Evolutionary conservation across 2,797 vertebrate genomes (phyloP).

Genomic region (Sebastes steindachneri): DNA sequence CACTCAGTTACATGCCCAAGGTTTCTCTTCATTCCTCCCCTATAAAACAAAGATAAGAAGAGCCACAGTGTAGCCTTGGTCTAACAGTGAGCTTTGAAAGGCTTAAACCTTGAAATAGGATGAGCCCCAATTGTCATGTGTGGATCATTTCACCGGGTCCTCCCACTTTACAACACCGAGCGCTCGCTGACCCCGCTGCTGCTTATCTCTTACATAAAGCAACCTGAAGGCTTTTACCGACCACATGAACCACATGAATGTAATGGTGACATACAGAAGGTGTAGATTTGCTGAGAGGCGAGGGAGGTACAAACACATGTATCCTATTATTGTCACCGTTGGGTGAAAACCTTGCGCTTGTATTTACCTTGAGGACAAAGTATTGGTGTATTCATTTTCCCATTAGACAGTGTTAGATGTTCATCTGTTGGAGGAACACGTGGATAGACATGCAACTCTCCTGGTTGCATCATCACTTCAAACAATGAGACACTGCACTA

Average conservation of each 20-base stretch:
- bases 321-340: neutral
- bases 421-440: neutral
- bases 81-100: neutral
- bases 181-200: neutral
- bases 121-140: neutral
- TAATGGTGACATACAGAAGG: neutral
- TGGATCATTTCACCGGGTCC: neutral
- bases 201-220: neutral
- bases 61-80: neutral
- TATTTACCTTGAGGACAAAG: neutral
- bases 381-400: neutral
- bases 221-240: neutral
- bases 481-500: neutral
- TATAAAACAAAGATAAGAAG: neutral
- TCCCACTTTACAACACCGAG: neutral
- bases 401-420: neutral
- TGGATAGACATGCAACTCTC: neutral
- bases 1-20: neutral
- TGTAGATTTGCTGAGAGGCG: neutral
- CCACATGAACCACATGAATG: neutral
- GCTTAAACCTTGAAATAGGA: conserved; percentile 12
- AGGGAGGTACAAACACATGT: neutral
- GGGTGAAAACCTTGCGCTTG: neutral
- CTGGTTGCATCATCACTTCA: neutral
- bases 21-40: neutral